phyloP scores from a whole-genome alignment of 2,797 vertebrate species.

The Micrastur ruficollis region DNA sequence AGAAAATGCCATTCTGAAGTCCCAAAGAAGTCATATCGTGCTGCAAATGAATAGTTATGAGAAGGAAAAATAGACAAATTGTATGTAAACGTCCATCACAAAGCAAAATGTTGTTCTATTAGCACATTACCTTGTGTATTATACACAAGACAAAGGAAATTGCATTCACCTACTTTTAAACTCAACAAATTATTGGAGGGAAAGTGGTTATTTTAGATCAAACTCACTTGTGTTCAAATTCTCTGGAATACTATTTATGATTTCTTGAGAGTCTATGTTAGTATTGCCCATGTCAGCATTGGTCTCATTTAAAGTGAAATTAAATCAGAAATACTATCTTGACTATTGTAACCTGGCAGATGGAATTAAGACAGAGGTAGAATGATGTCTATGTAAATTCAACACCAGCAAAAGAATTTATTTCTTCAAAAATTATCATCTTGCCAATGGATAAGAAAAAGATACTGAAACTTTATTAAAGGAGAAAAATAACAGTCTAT shows the following conservation, averaged over 20 bases:
- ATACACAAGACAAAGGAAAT: not conserved
- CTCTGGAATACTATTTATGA: not conserved
- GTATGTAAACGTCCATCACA: not conserved
- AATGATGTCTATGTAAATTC: not conserved
- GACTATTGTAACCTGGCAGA: not conserved
- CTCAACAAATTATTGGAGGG: not conserved
- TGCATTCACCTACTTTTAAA: not conserved
- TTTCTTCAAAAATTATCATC: not conserved
- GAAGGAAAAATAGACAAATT: not conserved
- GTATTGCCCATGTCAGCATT: not conserved
- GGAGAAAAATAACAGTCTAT: not conserved
- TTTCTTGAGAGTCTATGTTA: not conserved
- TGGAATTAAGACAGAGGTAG: not conserved
- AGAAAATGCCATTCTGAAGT: not conserved
- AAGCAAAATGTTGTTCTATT: not conserved
- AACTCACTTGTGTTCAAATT: not conserved
- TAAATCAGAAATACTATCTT: not conserved
- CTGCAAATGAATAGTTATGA: not conserved
- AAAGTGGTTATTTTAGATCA: not conserved
- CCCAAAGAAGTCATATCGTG: not conserved
- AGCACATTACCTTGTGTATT: not conserved
- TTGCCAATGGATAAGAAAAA: not conserved
- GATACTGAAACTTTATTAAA: not conserved
- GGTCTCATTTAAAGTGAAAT: not conserved
- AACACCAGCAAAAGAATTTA: not conserved